These are phyloP conservation scores for Drosophila asahinai DNA, from an alignment of 1,140 invertebrate species.

Conservation along the genomic window DNA sequence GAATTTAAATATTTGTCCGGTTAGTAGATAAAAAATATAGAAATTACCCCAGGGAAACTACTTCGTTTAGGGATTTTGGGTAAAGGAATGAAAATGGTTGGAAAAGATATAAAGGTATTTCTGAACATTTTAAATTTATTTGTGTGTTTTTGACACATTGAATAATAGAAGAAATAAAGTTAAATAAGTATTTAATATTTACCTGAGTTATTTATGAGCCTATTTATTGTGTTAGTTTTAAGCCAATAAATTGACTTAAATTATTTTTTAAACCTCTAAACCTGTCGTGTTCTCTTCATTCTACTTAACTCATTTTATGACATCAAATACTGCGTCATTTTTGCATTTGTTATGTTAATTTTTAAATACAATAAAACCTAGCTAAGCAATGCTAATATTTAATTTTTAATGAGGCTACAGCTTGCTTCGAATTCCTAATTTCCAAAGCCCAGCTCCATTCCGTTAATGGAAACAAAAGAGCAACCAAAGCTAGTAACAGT, in stretches of 20 bases:
- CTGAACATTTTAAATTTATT: not conserved
- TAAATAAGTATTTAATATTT: no score
- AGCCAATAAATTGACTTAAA: not conserved
- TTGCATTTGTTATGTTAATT: constrained; percentile 10
- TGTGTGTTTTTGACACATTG: not conserved
- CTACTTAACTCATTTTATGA: not conserved
- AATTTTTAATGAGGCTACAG: not conserved
- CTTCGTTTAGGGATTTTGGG: not conserved
- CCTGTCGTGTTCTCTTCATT: not conserved
- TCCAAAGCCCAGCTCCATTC: not conserved
- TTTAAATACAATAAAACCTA: not conserved
- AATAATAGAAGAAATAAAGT: no score
- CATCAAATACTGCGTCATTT: not conserved
- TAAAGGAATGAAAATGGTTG: constrained; percentile 7
- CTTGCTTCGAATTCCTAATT: constrained; percentile 13
- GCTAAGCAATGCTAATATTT: not conserved
- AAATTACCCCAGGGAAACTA: not conserved
- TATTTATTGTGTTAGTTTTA: not conserved
- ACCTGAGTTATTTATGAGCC: not conserved
- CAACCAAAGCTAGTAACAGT: constrained; percentile 24
- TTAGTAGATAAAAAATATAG: not conserved
- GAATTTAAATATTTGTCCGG: constrained; percentile 38
- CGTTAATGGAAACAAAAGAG: constrained; percentile 30
- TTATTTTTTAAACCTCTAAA: not conserved
- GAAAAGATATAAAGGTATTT: constrained; percentile 6